Evolutionary conservation across 2,113 vertebrate genomes (phyloP).

Genomic region (Eulemur macaco): DNA sequence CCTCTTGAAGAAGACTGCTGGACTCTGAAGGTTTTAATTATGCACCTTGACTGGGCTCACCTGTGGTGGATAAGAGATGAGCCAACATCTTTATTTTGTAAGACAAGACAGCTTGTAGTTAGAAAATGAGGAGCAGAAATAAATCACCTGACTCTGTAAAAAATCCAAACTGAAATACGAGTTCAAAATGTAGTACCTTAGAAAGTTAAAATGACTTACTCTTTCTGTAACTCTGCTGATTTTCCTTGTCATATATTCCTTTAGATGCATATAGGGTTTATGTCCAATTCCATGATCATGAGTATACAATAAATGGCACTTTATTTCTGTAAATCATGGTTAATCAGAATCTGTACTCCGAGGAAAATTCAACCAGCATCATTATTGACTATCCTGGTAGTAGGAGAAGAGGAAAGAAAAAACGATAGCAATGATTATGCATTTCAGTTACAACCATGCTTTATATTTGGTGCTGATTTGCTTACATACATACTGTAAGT

Average conservation of each 20-base stretch:
- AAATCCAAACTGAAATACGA: neutral
- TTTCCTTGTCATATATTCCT: neutral
- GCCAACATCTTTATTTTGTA: neutral
- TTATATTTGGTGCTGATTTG: slow-evolving; percentile 24
- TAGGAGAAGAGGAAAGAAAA: neutral
- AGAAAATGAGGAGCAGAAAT: neutral
- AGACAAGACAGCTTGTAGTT: neutral
- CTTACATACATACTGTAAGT: neutral
- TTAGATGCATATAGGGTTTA: slow-evolving; percentile 16
- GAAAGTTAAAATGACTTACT: neutral
- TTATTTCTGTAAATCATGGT: neutral
- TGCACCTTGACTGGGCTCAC: neutral
- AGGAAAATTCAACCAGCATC: neutral
- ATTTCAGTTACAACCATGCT: neutral
- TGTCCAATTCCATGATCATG: neutral
- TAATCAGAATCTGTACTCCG: neutral
- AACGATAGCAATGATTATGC: neutral
- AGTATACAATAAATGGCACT: neutral
- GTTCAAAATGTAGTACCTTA: slow-evolving; percentile 17
- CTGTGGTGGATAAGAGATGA: neutral
- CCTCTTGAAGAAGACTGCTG: neutral
- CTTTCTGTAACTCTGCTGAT: neutral
- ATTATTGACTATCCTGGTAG: neutral
- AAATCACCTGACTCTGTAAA: neutral
- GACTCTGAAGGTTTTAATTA: neutral